Conservation (phyloP, 2,113 vertebrate species). For the Poeciliopsis prolifica region DNA sequence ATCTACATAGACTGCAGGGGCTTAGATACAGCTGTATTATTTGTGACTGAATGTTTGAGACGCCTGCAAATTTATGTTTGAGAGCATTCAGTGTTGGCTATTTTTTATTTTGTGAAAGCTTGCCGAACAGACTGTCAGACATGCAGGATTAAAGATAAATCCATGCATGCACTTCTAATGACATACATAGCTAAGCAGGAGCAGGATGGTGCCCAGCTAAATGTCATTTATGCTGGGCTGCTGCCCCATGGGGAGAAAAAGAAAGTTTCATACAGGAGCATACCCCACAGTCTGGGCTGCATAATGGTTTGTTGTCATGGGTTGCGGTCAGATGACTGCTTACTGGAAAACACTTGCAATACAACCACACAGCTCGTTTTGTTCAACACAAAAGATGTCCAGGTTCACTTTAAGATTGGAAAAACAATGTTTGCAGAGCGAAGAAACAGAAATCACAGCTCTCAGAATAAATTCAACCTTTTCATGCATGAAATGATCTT, state of each 20-base stretch:
- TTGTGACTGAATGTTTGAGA: conserved; percentile 64
- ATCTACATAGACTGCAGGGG: conserved; percentile 50
- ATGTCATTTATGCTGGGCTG: conserved; percentile 41
- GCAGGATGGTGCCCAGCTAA: conserved; percentile 19
- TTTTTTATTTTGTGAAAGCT: conserved; percentile 61
- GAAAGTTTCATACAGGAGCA: not conserved
- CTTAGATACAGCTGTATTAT: conserved; percentile 65
- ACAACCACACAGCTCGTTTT: not conserved
- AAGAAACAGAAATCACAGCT: not conserved
- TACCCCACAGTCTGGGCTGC: not conserved
- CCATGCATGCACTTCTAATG: conserved; percentile 49
- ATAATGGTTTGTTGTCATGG: conserved; percentile 24
- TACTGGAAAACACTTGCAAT: not conserved
- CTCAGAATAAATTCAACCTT: not conserved
- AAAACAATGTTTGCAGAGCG: not conserved
- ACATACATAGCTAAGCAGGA: conserved; percentile 45
- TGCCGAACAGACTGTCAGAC: conserved; percentile 64
- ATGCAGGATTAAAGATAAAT: conserved; percentile 63
- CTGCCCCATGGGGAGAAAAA: conserved; percentile 17
- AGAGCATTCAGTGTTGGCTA: conserved; percentile 52
- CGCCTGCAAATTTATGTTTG: conserved; percentile 53
- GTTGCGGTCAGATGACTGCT: conserved; percentile 29
- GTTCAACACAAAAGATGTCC: not conserved
- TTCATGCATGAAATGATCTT: not conserved
- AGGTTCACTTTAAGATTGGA: not conserved